Conservation (phyloP, 2,888 invertebrate genomes). For the Hetaerina titia region DNA sequence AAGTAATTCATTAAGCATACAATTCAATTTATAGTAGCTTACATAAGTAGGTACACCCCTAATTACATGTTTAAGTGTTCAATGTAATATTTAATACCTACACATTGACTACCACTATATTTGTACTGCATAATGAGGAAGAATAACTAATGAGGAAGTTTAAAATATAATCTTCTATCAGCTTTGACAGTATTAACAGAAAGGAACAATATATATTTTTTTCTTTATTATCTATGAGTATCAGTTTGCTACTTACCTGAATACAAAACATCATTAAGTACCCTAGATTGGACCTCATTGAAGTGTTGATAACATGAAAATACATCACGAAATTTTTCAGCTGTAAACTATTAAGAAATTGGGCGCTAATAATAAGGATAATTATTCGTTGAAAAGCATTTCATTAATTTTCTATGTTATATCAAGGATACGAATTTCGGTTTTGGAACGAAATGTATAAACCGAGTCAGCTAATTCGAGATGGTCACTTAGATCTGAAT, state of each 20-base stretch:
- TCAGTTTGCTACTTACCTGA: conserved; percentile 78
- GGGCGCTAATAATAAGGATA: neutral
- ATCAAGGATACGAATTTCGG: conserved; percentile 68
- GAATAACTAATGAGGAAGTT: too few species aligned
- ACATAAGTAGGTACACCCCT: too few species aligned
- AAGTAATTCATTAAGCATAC: too few species aligned
- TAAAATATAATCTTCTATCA: too few species aligned
- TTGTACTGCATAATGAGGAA: too few species aligned
- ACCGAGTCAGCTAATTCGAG: neutral
- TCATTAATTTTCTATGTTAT: neutral
- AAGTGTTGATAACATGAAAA: conserved; percentile 83
- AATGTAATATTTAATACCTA: too few species aligned
- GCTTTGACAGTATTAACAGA: too few species aligned
- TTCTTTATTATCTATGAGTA: too few species aligned
- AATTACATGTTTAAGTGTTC: too few species aligned
- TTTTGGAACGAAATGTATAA: conserved; percentile 42
- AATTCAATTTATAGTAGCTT: too few species aligned
- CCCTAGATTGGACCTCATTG: conserved; percentile 86
- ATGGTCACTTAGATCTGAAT: neutral
- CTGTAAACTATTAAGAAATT: conserved; percentile 75
- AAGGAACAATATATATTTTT: too few species aligned
- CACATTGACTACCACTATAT: too few species aligned
- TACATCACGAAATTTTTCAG: conserved; percentile 79
- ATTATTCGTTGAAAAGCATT: neutral
- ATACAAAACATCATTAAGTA: conserved; percentile 84